These are phyloP conservation scores for Meteorus sp. DNA, from an alignment of 1,140 invertebrate species.

Conservation along the genomic window DNA sequence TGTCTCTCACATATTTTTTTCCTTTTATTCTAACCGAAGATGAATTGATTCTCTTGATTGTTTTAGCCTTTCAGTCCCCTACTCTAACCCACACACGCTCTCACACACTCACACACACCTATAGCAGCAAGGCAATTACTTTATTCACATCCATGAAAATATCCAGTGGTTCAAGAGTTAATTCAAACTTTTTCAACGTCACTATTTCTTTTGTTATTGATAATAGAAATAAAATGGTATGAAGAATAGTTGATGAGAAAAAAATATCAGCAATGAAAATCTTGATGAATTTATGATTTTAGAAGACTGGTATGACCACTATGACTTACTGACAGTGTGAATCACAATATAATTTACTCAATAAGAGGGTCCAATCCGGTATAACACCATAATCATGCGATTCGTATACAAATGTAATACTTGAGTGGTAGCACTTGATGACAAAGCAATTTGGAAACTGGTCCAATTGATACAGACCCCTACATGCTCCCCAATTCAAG, in stretches of 20 bases:
- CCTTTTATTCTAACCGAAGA: too few species aligned
- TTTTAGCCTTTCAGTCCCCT: constrained; percentile 19
- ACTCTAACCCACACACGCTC: too few species aligned
- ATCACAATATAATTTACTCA: constrained; percentile 47
- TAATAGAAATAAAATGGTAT: too few species aligned
- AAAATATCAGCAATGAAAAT: too few species aligned
- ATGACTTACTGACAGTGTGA: constrained; percentile 27
- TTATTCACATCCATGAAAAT: background rate
- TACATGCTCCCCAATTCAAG: constrained; percentile 8
- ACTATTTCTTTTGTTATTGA: constrained; percentile 9
- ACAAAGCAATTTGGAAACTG: constrained; percentile 48
- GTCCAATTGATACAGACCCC: constrained; percentile 40
- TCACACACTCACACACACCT: constrained; percentile 10
- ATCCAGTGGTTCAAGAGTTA: constrained; percentile 26
- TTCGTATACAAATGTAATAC: constrained; percentile 54
- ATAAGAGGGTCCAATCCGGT: constrained; percentile 18
- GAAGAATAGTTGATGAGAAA: too few species aligned
- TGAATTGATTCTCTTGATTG: constrained; percentile 30
- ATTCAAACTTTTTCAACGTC: constrained; percentile 25
- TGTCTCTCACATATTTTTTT: too few species aligned
- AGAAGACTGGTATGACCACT: too few species aligned
- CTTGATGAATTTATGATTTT: too few species aligned
- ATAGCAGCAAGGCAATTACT: constrained; percentile 11
- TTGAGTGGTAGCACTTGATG: constrained; percentile 49
- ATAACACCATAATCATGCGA: constrained; percentile 44